A percentile compares a stretch with the other conserved stretches of the same genome.
These are phyloP conservation scores for Motacilla alba DNA, from an alignment of 2,113 vertebrate genomes.

Conservation along the genomic window DNA sequence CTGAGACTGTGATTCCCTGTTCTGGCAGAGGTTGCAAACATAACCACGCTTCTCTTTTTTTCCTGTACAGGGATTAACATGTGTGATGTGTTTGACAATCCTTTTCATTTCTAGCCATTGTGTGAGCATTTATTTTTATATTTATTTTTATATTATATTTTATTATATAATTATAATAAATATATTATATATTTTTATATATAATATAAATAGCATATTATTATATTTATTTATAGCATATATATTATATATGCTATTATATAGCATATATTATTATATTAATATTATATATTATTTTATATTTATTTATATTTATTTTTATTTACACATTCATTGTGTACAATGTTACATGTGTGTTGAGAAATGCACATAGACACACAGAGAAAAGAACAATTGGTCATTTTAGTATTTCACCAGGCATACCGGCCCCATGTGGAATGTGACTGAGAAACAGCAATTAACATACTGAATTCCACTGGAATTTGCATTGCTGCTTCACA, in stretches of 20 bases:
- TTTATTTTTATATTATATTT: no score
- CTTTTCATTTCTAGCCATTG: neutral
- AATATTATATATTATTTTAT: no score
- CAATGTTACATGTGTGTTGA: neutral
- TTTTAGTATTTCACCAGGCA: neutral
- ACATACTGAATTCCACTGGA: neutral
- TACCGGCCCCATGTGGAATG: neutral
- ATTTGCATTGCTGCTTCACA: neutral
- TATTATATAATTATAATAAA: no score
- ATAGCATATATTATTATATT: no score
- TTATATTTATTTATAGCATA: no score
- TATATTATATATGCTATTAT: no score
- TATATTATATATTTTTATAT: no score
- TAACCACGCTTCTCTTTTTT: neutral
- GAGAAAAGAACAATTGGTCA: neutral
- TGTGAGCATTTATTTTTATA: neutral
- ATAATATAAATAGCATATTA: no score
- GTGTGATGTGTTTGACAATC: neutral
- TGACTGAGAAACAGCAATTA: neutral
- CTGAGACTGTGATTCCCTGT: neutral
- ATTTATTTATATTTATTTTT: no score
- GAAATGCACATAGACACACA: neutral
- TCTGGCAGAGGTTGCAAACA: neutral
- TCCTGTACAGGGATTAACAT: neutral
- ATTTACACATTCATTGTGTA: neutral